Evolutionary conservation across 2,888 invertebrate species (phyloP).

Genomic region (Acleris literana): DNA sequence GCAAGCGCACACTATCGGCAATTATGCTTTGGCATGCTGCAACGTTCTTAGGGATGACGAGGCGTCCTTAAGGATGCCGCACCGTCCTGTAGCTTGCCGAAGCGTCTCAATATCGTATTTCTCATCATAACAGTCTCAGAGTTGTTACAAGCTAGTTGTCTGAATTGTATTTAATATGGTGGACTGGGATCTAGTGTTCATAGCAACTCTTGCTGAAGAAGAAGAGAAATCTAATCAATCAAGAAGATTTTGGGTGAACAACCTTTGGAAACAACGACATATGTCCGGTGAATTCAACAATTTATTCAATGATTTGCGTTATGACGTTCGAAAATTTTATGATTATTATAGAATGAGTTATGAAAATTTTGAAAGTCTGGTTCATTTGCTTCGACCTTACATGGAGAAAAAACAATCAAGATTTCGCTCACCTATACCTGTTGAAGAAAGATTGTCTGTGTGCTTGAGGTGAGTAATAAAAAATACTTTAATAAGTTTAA

Average conservation of each 20-base stretch:
- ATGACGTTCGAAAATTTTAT: not conserved
- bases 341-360: too few relatives aligned
- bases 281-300: slow-evolving; percentile 39
- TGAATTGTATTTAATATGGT: slow-evolving; percentile 28
- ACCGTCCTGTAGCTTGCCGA: slow-evolving; percentile 38
- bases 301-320: slow-evolving; percentile 39
- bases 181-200: slow-evolving; percentile 40
- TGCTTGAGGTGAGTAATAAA: slow-evolving; percentile 24
- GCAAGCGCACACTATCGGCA: not conserved
- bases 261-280: slow-evolving; percentile 39
- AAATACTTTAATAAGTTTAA: slow-evolving; percentile 39
- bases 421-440: slow-evolving; percentile 41
- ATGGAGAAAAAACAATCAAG: slow-evolving; percentile 20
- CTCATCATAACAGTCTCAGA: slow-evolving; percentile 38
- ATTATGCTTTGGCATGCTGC: slow-evolving; percentile 4
- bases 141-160: slow-evolving; percentile 30
- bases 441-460: slow-evolving; percentile 41
- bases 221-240: slow-evolving; percentile 40
- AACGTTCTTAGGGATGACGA: slow-evolving; percentile 3
- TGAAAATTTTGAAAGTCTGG: too few relatives aligned
- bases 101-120: slow-evolving; percentile 40
- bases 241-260: slow-evolving; percentile 41
- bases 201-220: slow-evolving; percentile 40
- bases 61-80: not conserved
- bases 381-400: slow-evolving; percentile 32